A percentile compares a stretch with the other conserved stretches of the same genome.
Evolutionary conservation across 2,113 vertebrate species (phyloP).

Genomic region (Bombycilla garrulus): DNA sequence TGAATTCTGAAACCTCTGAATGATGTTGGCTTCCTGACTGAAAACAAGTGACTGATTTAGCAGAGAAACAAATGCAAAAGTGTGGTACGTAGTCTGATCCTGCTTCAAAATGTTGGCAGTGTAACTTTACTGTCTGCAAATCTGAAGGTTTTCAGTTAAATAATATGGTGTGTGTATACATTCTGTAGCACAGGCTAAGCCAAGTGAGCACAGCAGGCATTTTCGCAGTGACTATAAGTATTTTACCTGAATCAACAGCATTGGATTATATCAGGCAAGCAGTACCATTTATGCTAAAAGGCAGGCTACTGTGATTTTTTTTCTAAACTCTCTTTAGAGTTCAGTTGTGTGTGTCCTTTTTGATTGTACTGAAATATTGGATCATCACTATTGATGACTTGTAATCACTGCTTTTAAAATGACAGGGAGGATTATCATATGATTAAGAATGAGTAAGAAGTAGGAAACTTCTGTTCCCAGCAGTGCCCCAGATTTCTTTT

Average conservation of each 20-base stretch:
- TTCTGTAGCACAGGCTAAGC: accelerated
- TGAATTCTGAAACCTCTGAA: background rate
- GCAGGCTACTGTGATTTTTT: background rate
- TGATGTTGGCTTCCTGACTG: background rate
- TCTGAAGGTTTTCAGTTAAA: background rate
- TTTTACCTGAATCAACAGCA: background rate
- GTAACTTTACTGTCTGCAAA: background rate
- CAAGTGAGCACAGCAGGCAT: background rate
- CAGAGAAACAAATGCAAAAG: background rate
- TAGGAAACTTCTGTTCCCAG: background rate
- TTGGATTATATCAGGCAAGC: background rate
- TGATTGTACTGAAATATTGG: background rate
- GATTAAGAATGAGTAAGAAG: background rate
- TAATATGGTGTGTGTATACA: background rate
- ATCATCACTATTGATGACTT: background rate
- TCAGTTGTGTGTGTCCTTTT: background rate
- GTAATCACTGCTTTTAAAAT: background rate
- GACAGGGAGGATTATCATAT: background rate
- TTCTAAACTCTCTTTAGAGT: background rate
- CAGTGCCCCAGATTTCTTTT: background rate
- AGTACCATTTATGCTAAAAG: background rate
- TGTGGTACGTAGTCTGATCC: background rate
- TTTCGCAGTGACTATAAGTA: background rate
- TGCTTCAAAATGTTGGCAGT: background rate
- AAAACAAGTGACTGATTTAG: background rate